Conservation (phyloP, 2,888 invertebrate genomes). For the Ceriagrion tenellum region DNA sequence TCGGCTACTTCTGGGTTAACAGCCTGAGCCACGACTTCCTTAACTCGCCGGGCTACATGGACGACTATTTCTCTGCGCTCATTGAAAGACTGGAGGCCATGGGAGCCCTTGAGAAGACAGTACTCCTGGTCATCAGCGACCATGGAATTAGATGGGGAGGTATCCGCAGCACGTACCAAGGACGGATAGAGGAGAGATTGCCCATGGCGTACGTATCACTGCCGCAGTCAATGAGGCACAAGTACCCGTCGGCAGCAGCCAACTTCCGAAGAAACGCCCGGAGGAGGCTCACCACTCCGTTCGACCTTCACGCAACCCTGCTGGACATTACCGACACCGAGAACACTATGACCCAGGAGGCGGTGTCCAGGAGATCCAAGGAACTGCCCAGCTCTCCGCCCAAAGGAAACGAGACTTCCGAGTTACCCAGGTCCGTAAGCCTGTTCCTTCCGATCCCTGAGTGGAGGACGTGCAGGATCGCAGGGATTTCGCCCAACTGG, state of each 20-base stretch:
- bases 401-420: not conserved
- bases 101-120: conserved; percentile 83
- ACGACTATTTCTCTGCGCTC: conserved; percentile 82
- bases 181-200: conserved; percentile 91
- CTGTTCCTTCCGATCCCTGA: conserved; percentile 87
- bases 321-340: conserved; percentile 82
- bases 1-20: conserved; percentile 92
- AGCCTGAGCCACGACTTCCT: conserved; percentile 91
- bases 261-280: conserved; percentile 85
- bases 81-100: conserved; percentile 80
- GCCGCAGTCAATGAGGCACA: conserved; percentile 85
- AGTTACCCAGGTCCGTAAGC: conserved; percentile 82
- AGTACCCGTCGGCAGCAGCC: conserved; percentile 82
- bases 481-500: conserved; percentile 91
- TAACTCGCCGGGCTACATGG: conserved; percentile 88
- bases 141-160: conserved; percentile 94
- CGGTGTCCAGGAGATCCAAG: not conserved
- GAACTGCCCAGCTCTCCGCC: not conserved
- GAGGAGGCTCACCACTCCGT: conserved; percentile 87
- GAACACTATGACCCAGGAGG: conserved; percentile 51
- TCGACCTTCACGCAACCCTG: conserved; percentile 90
- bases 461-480: conserved; percentile 87
- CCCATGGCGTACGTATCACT: conserved; percentile 88
- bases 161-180: conserved; percentile 91
- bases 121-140: conserved; percentile 88